Conservation (phyloP, 2,888 invertebrate genomes). For the Oconnorella tubifera region DNA sequence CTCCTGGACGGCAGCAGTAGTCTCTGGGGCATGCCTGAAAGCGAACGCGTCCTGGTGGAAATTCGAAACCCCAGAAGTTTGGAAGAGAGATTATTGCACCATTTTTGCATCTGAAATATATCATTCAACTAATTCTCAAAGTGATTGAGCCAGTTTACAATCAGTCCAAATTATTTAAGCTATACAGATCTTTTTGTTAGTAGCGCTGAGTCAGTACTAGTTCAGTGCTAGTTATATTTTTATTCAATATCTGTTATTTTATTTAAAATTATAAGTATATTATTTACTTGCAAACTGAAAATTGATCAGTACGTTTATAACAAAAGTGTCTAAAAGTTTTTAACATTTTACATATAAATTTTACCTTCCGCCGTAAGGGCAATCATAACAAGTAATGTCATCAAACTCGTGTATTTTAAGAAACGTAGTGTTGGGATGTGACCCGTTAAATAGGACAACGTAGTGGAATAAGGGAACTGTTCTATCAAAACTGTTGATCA, state of each 20-base stretch:
- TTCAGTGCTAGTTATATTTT: too few species aligned
- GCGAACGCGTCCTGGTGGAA: neutral
- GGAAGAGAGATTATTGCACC: slow-evolving; percentile 26
- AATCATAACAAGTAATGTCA: slow-evolving; percentile 32
- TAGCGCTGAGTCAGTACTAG: too few species aligned
- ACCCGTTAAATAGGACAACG: slow-evolving; percentile 33
- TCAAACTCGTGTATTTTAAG: slow-evolving; percentile 28
- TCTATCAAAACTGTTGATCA: slow-evolving; percentile 24
- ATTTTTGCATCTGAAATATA: neutral
- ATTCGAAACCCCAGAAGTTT: slow-evolving; percentile 36
- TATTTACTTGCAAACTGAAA: too few species aligned
- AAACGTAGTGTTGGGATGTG: slow-evolving; percentile 21
- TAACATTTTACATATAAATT: too few species aligned
- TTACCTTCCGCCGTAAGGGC: slow-evolving; percentile 35
- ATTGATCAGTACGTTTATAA: too few species aligned
- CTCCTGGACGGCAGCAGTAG: slow-evolving; percentile 28
- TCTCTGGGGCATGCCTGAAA: slow-evolving; percentile 35
- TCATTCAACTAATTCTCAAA: neutral
- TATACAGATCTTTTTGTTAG: too few species aligned
- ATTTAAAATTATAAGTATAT: too few species aligned
- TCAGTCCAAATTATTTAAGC: too few species aligned
- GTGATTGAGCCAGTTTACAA: too few species aligned
- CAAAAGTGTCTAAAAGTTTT: too few species aligned
- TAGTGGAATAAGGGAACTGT: slow-evolving; percentile 24
- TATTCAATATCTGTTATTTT: too few species aligned